These are phyloP conservation scores for Epinotia brunnichana DNA, from an alignment of 2,888 invertebrate genomes.

Conservation along the genomic window DNA sequence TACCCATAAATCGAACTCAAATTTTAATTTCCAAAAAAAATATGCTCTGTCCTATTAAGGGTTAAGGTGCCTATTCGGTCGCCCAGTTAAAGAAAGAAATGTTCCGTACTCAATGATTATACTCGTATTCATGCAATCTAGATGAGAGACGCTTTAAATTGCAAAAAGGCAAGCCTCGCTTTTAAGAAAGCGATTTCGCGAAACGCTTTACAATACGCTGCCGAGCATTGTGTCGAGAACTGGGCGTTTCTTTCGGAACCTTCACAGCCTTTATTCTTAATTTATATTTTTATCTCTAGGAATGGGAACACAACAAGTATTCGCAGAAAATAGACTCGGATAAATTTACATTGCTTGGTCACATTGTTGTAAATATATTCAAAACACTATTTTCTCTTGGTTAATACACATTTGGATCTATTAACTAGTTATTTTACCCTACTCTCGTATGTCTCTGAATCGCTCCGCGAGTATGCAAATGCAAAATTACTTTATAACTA, in stretches of 20 bases:
- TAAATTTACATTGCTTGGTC: neutral
- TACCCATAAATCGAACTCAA: no score
- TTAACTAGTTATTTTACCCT: no score
- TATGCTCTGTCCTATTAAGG: no score
- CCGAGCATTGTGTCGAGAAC: slow-evolving; percentile 71
- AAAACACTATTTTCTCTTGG: no score
- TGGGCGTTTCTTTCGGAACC: slow-evolving; percentile 65
- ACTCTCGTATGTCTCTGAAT: no score
- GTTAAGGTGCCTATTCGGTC: slow-evolving; percentile 35
- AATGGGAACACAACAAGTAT: slow-evolving; percentile 45
- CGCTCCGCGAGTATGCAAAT: no score
- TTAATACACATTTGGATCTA: no score
- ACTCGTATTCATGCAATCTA: slow-evolving; percentile 74
- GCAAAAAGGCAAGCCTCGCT: slow-evolving; percentile 75
- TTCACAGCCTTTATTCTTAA: slow-evolving; percentile 62
- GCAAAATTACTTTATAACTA: no score
- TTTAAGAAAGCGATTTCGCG: slow-evolving; percentile 78
- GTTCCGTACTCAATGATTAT: slow-evolving; percentile 50
- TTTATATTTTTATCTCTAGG: slow-evolving; percentile 52
- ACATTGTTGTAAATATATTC: no score
- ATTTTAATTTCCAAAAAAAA: no score
- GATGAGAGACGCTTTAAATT: slow-evolving; percentile 77
- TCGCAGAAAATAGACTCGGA: neutral
- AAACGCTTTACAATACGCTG: slow-evolving; percentile 76
- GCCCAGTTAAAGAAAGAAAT: slow-evolving; percentile 54